Evolutionary conservation across 2,113 vertebrate species (phyloP).

Genomic region (Anoura caudifer): DNA sequence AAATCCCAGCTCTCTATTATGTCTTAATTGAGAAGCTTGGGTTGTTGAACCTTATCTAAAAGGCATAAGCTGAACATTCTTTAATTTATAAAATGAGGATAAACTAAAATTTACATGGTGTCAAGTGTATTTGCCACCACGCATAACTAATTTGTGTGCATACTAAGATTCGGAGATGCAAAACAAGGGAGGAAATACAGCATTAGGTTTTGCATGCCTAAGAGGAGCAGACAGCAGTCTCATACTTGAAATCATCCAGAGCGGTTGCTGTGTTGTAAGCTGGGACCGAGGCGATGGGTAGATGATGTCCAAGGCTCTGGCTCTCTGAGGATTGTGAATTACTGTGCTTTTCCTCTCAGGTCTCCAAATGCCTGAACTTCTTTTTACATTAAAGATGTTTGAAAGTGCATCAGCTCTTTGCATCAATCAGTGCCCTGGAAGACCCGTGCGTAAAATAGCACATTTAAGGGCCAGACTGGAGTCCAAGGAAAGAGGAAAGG

Average conservation of each 20-base stretch:
- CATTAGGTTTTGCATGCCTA: background rate
- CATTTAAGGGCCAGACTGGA: background rate
- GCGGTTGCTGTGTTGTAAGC: background rate
- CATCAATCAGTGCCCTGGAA: background rate
- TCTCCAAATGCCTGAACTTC: background rate
- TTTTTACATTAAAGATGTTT: background rate
- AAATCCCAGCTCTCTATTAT: background rate
- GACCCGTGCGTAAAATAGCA: background rate
- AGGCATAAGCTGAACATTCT: background rate
- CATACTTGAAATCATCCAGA: background rate
- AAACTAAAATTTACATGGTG: background rate
- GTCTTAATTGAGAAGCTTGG: background rate
- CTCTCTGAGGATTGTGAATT: background rate
- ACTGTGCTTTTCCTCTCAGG: background rate
- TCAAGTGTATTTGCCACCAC: background rate
- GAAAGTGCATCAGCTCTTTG: conserved; percentile 16
- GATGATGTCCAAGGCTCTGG: fast-evolving
- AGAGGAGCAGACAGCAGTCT: background rate
- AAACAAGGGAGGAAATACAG: conserved; percentile 9
- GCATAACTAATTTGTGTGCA: background rate
- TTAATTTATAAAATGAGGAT: background rate
- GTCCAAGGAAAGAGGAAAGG: background rate
- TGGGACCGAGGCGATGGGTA: background rate
- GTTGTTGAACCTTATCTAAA: background rate
- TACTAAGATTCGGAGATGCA: background rate